Base-by-base conservation (phyloP, 2,797 vertebrate species). In the Octomys mimax region DNA sequence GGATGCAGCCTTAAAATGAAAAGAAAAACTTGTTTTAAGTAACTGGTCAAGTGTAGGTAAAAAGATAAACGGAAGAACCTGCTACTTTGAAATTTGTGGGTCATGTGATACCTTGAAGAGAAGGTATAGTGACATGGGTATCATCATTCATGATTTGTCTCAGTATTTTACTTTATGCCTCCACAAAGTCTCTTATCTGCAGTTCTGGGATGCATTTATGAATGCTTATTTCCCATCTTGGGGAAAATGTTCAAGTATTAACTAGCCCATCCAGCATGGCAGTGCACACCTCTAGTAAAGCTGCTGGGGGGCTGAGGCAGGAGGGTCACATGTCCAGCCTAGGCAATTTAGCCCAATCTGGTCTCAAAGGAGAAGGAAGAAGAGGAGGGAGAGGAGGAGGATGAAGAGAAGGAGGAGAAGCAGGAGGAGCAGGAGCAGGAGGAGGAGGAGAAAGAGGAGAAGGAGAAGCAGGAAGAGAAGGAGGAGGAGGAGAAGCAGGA, bases 221-320 rank as follows among this genome's bases (percentile, higher is more conserved):
- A 91, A 73, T 75, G 70, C 28, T 87, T 62, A 52, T 59, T 89
- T 70, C 79, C 42, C 39, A 68, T 71, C 54, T 54, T 87, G 91
- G 80, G 68, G 80, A 95, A 89, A 73, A 68, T 81, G 75, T 64
- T 49, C 68, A 92, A 28, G 68, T 31, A 73, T 36, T 91, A 90
- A 39, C 83, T 33, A 75, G 46, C 49, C 12, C 49, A 21, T 7
- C 7, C 21, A 19, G 28, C 77, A 79, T 79, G 49, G 31, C 31
- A 31, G 28, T 9, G 4, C 46, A 79, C 49, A 54, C 31, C 46
- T 54, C 0, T 21, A 79, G 54, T 7, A 13, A 31, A 54, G 49
- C 77, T 52, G 54, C 31, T 79, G 77, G 46, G 13, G 54, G 49
- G 31, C 75, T 78, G 28, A 52, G 28, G 46, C 75, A 52, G 75